Evolutionary conservation across 2,113 vertebrate species (phyloP).

Genomic region (Corapipo altera): DNA sequence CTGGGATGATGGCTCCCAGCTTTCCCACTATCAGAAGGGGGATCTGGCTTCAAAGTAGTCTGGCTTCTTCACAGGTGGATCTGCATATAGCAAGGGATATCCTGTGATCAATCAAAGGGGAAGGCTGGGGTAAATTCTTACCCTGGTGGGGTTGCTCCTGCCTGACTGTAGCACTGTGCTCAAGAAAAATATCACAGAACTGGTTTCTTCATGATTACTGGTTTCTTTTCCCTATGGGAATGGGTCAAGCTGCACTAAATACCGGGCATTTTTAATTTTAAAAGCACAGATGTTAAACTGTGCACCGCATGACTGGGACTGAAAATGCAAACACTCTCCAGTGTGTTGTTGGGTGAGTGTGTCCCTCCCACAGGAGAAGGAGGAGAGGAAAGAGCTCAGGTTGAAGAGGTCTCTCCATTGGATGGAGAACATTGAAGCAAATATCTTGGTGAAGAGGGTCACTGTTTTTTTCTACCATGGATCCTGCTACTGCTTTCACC

Average conservation of each 20-base stretch:
- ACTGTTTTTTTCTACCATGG: neutral
- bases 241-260: neutral
- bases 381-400: neutral
- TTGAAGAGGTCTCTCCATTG: rapidly evolving
- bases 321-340: neutral
- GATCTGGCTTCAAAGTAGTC: neutral
- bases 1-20: neutral
- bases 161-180: neutral
- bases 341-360: rapidly evolving
- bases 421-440: neutral
- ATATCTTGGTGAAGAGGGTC: neutral
- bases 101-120: neutral
- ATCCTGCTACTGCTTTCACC: neutral
- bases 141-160: neutral
- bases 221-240: neutral
- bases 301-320: rapidly evolving
- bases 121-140: neutral
- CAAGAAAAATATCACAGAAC: neutral
- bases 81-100: rapidly evolving
- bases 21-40: rapidly evolving
- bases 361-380: neutral
- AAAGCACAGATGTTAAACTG: neutral
- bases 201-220: neutral
- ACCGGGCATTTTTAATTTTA: neutral
- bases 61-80: neutral